Conservation (phyloP, 1,140 invertebrate genomes). For the Drosophila pruinosa region DNA sequence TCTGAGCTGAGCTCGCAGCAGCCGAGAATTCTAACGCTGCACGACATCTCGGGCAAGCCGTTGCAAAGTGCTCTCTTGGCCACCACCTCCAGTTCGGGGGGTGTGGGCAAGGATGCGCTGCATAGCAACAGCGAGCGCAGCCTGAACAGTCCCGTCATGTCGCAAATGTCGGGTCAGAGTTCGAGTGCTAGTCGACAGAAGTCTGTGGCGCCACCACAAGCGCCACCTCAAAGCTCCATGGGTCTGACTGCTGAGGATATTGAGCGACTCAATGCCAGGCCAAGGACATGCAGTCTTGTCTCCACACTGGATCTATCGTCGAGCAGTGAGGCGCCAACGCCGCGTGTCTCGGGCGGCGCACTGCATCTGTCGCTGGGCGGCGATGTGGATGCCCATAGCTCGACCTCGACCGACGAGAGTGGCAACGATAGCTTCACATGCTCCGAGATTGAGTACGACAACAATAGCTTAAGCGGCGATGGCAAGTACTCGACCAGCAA, state of each 20-base stretch:
- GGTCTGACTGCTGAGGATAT: conserved; percentile 96
- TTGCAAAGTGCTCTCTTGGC: conserved; percentile 93
- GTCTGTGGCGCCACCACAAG: conserved; percentile 85
- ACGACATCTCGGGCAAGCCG: conserved; percentile 96
- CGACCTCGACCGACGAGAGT: conserved; percentile 96
- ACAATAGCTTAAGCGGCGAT: conserved; percentile 91
- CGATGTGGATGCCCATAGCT: conserved; percentile 89
- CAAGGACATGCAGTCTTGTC: conserved; percentile 93
- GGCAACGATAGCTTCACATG: conserved; percentile 99
- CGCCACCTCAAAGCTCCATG: conserved; percentile 86
- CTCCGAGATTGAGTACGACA: conserved; percentile 98
- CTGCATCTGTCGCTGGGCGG: conserved; percentile 86
- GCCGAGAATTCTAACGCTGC: conserved; percentile 94
- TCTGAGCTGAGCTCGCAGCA: conserved; percentile 95
- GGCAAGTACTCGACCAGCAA: conserved; percentile 89
- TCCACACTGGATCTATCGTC: conserved; percentile 96
- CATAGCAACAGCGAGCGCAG: conserved; percentile 95
- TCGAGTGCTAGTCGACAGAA: conserved; percentile 88
- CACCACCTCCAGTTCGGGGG: conserved; percentile 92
- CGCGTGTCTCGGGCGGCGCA: conserved; percentile 86
- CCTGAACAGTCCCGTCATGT: conserved; percentile 95
- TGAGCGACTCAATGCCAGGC: conserved; percentile 93
- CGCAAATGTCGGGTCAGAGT: conserved; percentile 92
- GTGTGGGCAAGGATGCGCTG: conserved; percentile 91
- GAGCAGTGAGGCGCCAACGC: conserved; percentile 92